Conservation (phyloP, 64 coral and sea anemone genomes). For the Pachyseris speciosa region DNA sequence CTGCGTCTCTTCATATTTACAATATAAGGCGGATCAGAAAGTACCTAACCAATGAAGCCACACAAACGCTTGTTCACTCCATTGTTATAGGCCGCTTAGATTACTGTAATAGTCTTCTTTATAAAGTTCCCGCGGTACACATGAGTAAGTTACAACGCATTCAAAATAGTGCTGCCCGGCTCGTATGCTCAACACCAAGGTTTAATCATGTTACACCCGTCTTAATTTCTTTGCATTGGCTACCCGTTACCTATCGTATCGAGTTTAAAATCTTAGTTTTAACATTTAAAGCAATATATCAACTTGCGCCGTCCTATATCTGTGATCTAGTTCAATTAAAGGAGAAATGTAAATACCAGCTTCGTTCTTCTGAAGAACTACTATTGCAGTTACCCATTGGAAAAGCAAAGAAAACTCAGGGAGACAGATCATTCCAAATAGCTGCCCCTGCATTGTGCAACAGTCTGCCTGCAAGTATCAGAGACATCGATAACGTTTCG, state of each 20-base stretch:
- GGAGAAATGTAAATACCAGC: not conserved
- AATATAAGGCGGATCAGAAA: slow-evolving; percentile 30
- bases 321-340: not conserved
- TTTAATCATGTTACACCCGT: not conserved
- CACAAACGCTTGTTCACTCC: slow-evolving; percentile 5
- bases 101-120: slow-evolving; percentile 32
- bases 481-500: too few species aligned
- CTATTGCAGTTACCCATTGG: not conserved
- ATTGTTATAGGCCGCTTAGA: slow-evolving; percentile 1
- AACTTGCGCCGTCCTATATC: slow-evolving; percentile 26
- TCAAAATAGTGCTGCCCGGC: slow-evolving; percentile 26
- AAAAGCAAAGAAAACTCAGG: slow-evolving; percentile 22
- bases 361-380: slow-evolving; percentile 6
- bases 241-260: slow-evolving; percentile 21
- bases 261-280: not conserved
- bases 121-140: not conserved
- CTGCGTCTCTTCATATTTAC: slow-evolving; percentile 2
- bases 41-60: not conserved
- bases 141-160: slow-evolving; percentile 3
- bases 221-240: slow-evolving; percentile 16
- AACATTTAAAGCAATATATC: slow-evolving; percentile 4
- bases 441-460: too few species aligned
- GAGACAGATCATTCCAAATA: not conserved
- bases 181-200: not conserved
- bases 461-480: too few species aligned